These are phyloP conservation scores for Lysiphlebus fabarum DNA, from an alignment of 1,140 invertebrate genomes.

Conservation along the genomic window DNA sequence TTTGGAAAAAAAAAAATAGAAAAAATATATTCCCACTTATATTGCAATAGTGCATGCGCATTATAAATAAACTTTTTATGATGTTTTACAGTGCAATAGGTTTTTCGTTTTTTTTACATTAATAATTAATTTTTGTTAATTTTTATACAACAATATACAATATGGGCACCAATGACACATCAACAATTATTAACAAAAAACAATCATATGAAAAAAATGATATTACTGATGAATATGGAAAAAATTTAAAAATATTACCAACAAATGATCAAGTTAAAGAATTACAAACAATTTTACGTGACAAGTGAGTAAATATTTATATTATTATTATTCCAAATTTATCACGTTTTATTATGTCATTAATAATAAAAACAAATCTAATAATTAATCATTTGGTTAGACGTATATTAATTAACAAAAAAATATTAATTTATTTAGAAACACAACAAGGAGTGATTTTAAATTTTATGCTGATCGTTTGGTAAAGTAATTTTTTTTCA, in stretches of 20 bases:
- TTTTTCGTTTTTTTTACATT: too few species aligned
- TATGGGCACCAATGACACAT: conserved; percentile 47
- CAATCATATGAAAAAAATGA: conserved; percentile 33
- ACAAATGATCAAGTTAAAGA: conserved; percentile 88
- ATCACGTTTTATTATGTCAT: conserved; percentile 1
- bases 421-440: conserved; percentile 64
- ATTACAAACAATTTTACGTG: conserved; percentile 90
- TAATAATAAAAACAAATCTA: background rate
- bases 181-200: conserved; percentile 36
- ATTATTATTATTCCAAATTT: background rate
- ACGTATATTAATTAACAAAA: too few species aligned
- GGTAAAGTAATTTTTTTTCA: conserved; percentile 52
- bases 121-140: too few species aligned
- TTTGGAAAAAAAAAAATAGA: too few species aligned
- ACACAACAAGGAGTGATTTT: conserved; percentile 91
- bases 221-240: conserved; percentile 65
- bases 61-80: too few species aligned
- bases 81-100: too few species aligned
- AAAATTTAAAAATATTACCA: conserved; percentile 77
- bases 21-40: too few species aligned
- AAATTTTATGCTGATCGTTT: conserved; percentile 96
- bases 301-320: conserved; percentile 80
- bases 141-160: conserved; percentile 18
- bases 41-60: too few species aligned
- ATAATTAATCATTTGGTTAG: background rate